Base-by-base conservation (phyloP, 2,113 vertebrate genomes). In the Tenebrosternarchus preto region DNA sequence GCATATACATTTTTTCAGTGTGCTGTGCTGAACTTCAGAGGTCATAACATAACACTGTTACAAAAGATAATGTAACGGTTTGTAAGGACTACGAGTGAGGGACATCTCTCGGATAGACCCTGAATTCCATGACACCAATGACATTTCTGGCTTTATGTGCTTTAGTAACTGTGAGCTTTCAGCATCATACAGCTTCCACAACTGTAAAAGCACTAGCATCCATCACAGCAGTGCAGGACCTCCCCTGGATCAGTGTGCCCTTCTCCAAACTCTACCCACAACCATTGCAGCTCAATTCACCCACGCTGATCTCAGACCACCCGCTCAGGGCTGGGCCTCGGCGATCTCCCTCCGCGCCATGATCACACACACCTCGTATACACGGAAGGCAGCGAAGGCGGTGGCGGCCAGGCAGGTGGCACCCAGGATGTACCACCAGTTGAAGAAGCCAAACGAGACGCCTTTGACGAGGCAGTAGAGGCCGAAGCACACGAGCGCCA, bases 371-470 rank as follows among this genome's bases (percentile, higher is more conserved):
- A 88, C 86, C 81, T 90, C 90, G 66, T 91, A 91, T 24, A 92
- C 85, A 0, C 88, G 80, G 73, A 91, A 90, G 8, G 81, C 82
- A 17, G 90, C 85, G 5, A 92, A 90, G 11, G 83, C 83, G 3
- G 89, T 86, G 6, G 85, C 82, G 24, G 88, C 63, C 15, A 91
- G 77, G 67, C 85, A 87, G 22, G 86, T 85, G 1, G 68, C 82
- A 5, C 90, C 90, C 17, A 90, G 71, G 53, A 91, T 81, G 78
- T 88, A 90, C 89, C 91, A 91, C 91, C 90, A 91, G 85, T 84
- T 91, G 70, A 91, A 92, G 15, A 84, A 82, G 29, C 84, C 86
- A 19, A 88, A 88, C 5, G 88, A 87, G 22, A 85, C 71, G 1
- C 85, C 91, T 67, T 87, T 91, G 50, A 85, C 71, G 36, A 92